Evolutionary conservation across 2,888 invertebrate species (phyloP), one percentile per base, ranked within the genome.

Genomic region (Hirtodrosophila cameraria): DNA sequence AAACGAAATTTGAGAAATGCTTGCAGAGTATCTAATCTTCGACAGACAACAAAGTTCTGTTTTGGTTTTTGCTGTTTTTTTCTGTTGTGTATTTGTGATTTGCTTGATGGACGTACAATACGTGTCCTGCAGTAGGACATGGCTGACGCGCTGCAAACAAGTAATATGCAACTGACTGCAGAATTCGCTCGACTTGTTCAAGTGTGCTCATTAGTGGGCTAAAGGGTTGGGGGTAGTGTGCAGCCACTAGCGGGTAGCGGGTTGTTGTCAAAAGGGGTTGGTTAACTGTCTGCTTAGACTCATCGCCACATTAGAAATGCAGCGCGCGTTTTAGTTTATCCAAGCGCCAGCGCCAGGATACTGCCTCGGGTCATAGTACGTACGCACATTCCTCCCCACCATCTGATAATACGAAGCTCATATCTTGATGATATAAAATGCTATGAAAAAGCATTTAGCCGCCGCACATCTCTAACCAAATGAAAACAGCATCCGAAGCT

Each of bases 371-470:
- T n/a, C n/a, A 45, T 36, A 28, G 23, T 15, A 23, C 27, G 7
- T 33, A 35, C 62, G 2, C 20, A 35, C 15, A n/a, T 16, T 46
- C 12, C 46, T 12, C 30, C 15, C 38, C 36, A 45, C 15, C 61
- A 58, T 46, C 46, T 36, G 46, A 61, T 70, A 86, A 86, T 86
- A 70, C 78, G 71, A 80, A 86, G 70, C 80, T 80, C 84, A 81
- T 80, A 80, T 86, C 80, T 86, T 59, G 86, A 86, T 80, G 67
- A 67, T 74, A 86, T 76, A 60, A 76, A 76, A 64, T 62, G 66
- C 59, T 45, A 62, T 73, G 61, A 41, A 36, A 50, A 41, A 53
- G 23, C 45, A 68, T 71, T 73, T 73, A 59, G 50, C 55, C 35
- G 41, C 12, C 38, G 18, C 60, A 54, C 63, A 65, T 54, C 64